These are phyloP conservation scores for Thecophora atra DNA, from an alignment of 2,888 invertebrate species.

Conservation along the genomic window DNA sequence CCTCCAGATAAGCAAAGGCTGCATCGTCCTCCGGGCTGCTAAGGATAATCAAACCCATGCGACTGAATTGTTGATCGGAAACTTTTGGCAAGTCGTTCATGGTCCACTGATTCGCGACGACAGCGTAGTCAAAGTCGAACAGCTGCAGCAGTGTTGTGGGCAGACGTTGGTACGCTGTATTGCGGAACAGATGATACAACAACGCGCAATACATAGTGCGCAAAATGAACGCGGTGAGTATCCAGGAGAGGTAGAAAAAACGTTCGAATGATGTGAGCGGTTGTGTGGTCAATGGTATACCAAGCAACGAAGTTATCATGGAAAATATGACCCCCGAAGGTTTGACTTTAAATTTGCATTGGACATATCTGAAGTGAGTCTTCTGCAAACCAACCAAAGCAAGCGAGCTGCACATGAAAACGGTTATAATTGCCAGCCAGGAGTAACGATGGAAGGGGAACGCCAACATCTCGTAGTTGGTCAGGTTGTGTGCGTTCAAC, in stretches of 20 bases:
- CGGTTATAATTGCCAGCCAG: slow-evolving; percentile 45
- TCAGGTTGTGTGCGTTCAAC: slow-evolving; percentile 45
- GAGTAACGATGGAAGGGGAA: slow-evolving; percentile 50
- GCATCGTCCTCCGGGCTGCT: slow-evolving; percentile 36
- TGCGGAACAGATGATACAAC: slow-evolving; percentile 49
- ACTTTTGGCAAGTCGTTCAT: slow-evolving; percentile 42
- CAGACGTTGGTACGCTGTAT: slow-evolving; percentile 46
- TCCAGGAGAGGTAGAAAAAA: slow-evolving; percentile 47
- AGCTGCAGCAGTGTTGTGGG: slow-evolving; percentile 45
- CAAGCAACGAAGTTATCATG: slow-evolving; percentile 37
- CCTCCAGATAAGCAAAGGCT: slow-evolving; percentile 44
- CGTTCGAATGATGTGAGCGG: slow-evolving; percentile 38
- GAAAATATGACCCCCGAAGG: background rate
- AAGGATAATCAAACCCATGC: slow-evolving; percentile 25
- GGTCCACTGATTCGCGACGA: slow-evolving; percentile 43
- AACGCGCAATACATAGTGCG: slow-evolving; percentile 49
- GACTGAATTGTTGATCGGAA: slow-evolving; percentile 36
- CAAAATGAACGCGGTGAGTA: slow-evolving; percentile 47
- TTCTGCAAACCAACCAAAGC: background rate
- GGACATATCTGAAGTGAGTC: background rate
- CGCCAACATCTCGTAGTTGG: slow-evolving; percentile 45
- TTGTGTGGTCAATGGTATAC: slow-evolving; percentile 39
- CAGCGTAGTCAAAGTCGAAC: slow-evolving; percentile 42
- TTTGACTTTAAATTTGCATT: background rate
- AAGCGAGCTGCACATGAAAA: slow-evolving; percentile 39